phyloP scores from a whole-genome alignment of 2,113 vertebrate genomes.

The Pontoporia blainvillei region DNA sequence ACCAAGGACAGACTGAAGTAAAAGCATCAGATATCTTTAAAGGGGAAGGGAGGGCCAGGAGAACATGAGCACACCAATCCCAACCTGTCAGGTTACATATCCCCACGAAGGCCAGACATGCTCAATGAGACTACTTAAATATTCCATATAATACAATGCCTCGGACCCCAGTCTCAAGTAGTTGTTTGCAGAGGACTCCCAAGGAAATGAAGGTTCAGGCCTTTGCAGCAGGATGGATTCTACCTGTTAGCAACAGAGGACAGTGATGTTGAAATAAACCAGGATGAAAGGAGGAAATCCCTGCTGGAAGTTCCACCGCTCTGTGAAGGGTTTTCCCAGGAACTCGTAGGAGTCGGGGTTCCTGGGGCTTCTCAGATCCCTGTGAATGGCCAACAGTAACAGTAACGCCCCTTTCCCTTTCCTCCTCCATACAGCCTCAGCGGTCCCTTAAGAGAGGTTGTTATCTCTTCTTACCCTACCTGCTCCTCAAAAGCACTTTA shows the following conservation, averaged over 20 bases:
- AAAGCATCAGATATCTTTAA: not conserved
- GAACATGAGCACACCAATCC: not conserved
- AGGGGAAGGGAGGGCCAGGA: not conserved
- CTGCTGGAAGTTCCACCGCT: not conserved
- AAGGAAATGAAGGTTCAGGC: not conserved
- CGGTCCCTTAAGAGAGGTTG: rapidly evolving
- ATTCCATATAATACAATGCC: not conserved
- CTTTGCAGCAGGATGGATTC: not conserved
- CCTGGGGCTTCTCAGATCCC: not conserved
- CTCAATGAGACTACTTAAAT: slow-evolving; percentile 14
- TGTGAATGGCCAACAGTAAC: not conserved
- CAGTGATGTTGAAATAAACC: not conserved
- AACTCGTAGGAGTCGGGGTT: not conserved
- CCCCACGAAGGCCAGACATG: not conserved
- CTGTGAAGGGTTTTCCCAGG: not conserved
- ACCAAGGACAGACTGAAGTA: not conserved
- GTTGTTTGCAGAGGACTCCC: not conserved
- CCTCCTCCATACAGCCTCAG: too few species aligned
- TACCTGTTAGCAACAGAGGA: not conserved
- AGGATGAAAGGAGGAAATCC: not conserved
- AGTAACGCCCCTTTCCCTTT: not conserved
- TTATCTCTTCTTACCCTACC: not conserved
- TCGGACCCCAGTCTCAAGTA: not conserved
- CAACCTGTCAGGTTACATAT: not conserved
- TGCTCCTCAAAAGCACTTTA: not conserved